Conservation (phyloP, 2,113 vertebrate species). For the Equus przewalskii region DNA sequence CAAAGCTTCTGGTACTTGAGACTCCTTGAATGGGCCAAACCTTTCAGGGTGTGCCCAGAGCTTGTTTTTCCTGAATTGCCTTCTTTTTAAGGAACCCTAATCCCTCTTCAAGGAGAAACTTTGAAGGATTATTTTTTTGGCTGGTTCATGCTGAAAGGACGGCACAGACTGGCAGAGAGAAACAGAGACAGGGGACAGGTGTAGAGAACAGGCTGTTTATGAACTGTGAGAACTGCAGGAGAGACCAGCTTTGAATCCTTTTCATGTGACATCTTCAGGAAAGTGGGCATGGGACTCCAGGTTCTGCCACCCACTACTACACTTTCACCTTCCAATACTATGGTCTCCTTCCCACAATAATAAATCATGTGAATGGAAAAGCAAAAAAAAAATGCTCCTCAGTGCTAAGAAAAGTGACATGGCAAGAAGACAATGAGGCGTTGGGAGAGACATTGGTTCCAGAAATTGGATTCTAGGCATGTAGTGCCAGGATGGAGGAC, state of each 20-base stretch:
- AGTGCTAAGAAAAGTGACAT: slow-evolving; percentile 73
- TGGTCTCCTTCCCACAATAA: not conserved
- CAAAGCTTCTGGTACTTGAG: not conserved
- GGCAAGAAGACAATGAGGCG: slow-evolving; percentile 79
- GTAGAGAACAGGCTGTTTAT: not conserved
- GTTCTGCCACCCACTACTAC: not conserved
- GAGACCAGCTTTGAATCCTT: not conserved
- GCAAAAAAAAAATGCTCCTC: not conserved
- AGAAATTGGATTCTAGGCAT: slow-evolving; percentile 88
- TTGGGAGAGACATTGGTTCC: slow-evolving; percentile 82
- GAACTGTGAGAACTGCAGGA: not conserved
- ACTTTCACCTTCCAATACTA: not conserved
- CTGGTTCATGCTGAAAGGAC: not conserved
- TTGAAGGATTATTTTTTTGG: not conserved
- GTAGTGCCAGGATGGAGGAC: slow-evolving; percentile 81
- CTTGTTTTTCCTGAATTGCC: slow-evolving; percentile 19
- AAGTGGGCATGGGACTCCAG: not conserved
- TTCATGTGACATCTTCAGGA: not conserved
- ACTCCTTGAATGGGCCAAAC: not conserved
- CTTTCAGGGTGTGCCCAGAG: not conserved
- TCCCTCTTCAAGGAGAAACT: not conserved
- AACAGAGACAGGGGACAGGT: not conserved
- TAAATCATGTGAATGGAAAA: slow-evolving; percentile 73
- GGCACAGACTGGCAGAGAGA: not conserved
- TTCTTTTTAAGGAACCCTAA: slow-evolving; percentile 27